A percentile compares a stretch with the other conserved stretches of the same genome.
phyloP scores from a whole-genome alignment of 2,797 vertebrate species.

The Sebastolobus alascanus region DNA sequence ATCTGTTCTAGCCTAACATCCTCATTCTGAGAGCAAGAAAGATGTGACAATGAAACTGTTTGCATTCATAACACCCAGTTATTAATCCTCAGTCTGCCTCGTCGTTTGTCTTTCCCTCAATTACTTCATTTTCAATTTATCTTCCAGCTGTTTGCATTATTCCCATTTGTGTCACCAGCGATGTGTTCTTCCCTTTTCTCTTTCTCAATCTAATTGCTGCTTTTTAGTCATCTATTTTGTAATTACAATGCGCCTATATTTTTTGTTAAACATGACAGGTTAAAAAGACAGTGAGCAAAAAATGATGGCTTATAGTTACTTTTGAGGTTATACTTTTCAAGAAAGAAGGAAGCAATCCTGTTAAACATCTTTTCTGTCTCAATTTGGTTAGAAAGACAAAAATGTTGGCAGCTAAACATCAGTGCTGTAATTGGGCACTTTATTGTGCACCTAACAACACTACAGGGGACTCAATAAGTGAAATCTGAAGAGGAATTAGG shows the following conservation, averaged over 20 bases:
- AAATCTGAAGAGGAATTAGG: slow-evolving; percentile 33
- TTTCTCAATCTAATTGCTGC: not conserved
- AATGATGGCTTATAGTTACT: not conserved
- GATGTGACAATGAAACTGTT: slow-evolving; percentile 33
- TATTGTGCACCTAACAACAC: slow-evolving; percentile 26
- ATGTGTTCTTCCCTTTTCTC: slow-evolving; percentile 21
- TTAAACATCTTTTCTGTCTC: slow-evolving; percentile 3
- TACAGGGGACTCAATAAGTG: slow-evolving; percentile 24
- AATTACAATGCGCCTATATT: slow-evolving; percentile 1
- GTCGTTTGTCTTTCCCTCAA: slow-evolving; percentile 39
- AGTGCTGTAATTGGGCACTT: slow-evolving; percentile 25
- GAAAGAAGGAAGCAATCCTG: not conserved
- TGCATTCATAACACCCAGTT: slow-evolving; percentile 33
- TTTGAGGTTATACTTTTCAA: not conserved
- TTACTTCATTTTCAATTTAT: slow-evolving; percentile 35
- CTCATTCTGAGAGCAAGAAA: slow-evolving; percentile 12
- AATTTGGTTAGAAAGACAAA: slow-evolving; percentile 8
- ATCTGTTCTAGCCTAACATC: not conserved
- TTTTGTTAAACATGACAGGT: not conserved
- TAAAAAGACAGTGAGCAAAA: not conserved
- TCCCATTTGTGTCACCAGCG: slow-evolving; percentile 25
- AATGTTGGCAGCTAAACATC: slow-evolving; percentile 7
- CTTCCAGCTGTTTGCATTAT: slow-evolving; percentile 34
- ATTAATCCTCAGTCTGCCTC: slow-evolving; percentile 27
- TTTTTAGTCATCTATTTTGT: slow-evolving; percentile 3